Evolutionary conservation across 1,140 invertebrate species (phyloP).

Genomic region (Brachionus paranguensis): DNA sequence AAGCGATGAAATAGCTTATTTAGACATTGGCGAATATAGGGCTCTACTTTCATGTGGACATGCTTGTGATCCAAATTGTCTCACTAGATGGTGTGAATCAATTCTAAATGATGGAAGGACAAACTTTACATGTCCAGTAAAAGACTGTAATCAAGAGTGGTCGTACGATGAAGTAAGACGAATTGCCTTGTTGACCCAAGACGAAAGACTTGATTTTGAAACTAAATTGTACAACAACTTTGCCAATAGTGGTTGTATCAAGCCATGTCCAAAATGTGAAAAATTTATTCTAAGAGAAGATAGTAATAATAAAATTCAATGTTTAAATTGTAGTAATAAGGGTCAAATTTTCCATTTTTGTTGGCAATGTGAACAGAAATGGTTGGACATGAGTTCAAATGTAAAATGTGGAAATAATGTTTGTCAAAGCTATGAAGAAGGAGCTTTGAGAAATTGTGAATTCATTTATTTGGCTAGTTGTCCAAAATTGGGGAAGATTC

Average conservation of each 20-base stretch:
- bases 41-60: not conserved
- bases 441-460: not conserved
- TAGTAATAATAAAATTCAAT: not conserved
- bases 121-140: not conserved
- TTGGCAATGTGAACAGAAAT: not conserved
- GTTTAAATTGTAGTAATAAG: not conserved
- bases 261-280: not conserved
- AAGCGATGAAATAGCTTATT: not conserved
- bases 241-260: not conserved
- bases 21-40: not conserved
- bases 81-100: not conserved
- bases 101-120: not conserved
- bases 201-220: not conserved
- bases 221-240: not conserved
- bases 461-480: not conserved
- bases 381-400: not conserved
- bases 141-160: not conserved
- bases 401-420: not conserved
- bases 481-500: not conserved
- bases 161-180: not conserved
- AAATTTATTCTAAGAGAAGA: not conserved
- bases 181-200: not conserved
- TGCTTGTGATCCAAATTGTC: not conserved
- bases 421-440: not conserved
- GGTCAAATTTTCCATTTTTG: not conserved